phyloP scores from a whole-genome alignment of 2,888 invertebrate species.

The Polydrusus cervinus region DNA sequence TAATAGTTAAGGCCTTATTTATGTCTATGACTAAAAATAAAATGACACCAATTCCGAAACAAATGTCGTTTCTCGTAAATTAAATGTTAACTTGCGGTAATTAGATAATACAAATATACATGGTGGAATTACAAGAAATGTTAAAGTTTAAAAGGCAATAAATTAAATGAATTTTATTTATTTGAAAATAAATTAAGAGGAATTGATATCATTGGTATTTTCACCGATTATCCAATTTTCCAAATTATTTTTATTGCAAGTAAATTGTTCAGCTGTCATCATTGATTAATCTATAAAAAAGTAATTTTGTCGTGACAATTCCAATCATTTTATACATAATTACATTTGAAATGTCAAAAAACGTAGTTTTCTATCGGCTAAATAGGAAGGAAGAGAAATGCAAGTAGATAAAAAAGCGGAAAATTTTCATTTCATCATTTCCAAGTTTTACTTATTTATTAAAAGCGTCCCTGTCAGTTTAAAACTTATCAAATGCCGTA shows the following conservation, averaged over 20 bases:
- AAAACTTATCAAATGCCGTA: too few species aligned
- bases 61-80: slow-evolving; percentile 4
- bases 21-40: slow-evolving; percentile 18
- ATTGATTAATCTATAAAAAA: too few species aligned
- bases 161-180: slow-evolving; percentile 8
- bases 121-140: not conserved
- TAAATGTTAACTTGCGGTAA: slow-evolving; percentile 9
- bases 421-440: too few species aligned
- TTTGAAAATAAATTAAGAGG: not conserved
- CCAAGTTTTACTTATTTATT: too few species aligned
- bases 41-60: slow-evolving; percentile 5
- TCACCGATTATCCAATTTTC: slow-evolving; percentile 1
- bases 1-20: not conserved
- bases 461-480: too few species aligned
- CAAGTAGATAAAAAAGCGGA: too few species aligned
- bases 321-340: too few species aligned
- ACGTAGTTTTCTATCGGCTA: too few species aligned
- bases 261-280: not conserved
- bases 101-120: slow-evolving; percentile 19
- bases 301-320: too few species aligned
- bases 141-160: slow-evolving; percentile 10
- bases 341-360: too few species aligned
- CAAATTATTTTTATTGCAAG: not conserved
- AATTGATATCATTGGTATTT: not conserved
- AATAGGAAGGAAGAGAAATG: too few species aligned